phyloP scores from a whole-genome alignment of 2,113 vertebrate species.

The Nyctibius bracteatus region DNA sequence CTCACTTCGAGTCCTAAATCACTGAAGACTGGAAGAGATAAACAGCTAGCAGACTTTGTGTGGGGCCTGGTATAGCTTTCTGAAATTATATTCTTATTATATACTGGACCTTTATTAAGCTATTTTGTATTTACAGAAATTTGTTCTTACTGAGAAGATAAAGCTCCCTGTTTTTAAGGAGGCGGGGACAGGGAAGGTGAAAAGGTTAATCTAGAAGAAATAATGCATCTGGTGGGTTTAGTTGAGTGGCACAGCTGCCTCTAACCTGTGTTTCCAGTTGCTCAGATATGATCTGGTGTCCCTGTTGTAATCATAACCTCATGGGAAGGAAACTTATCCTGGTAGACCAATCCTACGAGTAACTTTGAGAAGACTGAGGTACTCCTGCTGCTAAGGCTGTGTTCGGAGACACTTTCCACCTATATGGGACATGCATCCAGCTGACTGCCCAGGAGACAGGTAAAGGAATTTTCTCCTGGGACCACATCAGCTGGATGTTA shows the following conservation, averaged over 20 bases:
- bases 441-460: neutral
- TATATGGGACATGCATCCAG: neutral
- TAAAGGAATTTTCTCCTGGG: neutral
- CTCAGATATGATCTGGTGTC: accelerated
- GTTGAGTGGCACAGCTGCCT: neutral
- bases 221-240: neutral
- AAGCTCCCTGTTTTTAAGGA: neutral
- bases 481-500: neutral
- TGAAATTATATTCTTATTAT: neutral
- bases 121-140: neutral
- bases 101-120: neutral
- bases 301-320: neutral
- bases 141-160: neutral
- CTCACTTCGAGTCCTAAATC: neutral
- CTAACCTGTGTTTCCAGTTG: neutral
- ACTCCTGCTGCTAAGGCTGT: neutral
- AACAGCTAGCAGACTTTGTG: neutral
- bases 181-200: too few species aligned
- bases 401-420: neutral
- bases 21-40: neutral
- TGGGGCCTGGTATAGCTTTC: neutral
- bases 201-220: neutral
- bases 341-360: neutral
- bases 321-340: neutral
- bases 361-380: neutral